Evolutionary conservation across 2,113 vertebrate species (phyloP), one percentile per base, ranked within the genome.

Genomic region (Ammodytes dubius): DNA sequence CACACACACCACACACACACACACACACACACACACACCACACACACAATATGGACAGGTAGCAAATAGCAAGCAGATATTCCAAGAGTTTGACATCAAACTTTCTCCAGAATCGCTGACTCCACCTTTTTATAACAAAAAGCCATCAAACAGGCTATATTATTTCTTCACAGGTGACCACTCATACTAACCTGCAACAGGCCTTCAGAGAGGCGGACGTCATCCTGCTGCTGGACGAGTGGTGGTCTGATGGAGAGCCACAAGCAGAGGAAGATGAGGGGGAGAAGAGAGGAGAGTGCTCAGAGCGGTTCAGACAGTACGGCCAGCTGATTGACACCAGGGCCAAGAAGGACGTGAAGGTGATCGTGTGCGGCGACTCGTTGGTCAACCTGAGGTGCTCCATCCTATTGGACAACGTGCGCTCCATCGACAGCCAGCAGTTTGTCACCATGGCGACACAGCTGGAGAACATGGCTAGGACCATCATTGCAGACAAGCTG

Each of bases 201-300:
- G 96, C 96, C 68, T 99, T 99, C 90, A 9, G 50, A 4, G 78
- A 94, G 7, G 97, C 97, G 0, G 93, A 97, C 3, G 45, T 97
- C 59, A 45, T 99, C 68, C 83, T 99, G 52, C 7, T 99, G 74
- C 95, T 99, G 81, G 97, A 98, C 12, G 97, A 98, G 8, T 10
- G 57, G 6, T 56, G 68, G 9, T 14, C 56, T 0, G 19, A 54
- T 6, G 50, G 58, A 8, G 45, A 3, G 15, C 27, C 27, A 27
- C 86, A 88, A n/a, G 70, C 76, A 35, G 40, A 72, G n/a, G 67
- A 69, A 1, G 19, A 81, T 6, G 39, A 7, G 61, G 91, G 93
- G 56, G 77, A 52, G 40, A 56, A 42, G 45, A 77, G 0, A 82
- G 19, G 17, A 72, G 0, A 90, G 73, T 93, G n/a, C 17, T 83